Evolutionary conservation across 92 coral and sea anemone genomes (phyloP).

Genomic region (Galaxea fascicularis): DNA sequence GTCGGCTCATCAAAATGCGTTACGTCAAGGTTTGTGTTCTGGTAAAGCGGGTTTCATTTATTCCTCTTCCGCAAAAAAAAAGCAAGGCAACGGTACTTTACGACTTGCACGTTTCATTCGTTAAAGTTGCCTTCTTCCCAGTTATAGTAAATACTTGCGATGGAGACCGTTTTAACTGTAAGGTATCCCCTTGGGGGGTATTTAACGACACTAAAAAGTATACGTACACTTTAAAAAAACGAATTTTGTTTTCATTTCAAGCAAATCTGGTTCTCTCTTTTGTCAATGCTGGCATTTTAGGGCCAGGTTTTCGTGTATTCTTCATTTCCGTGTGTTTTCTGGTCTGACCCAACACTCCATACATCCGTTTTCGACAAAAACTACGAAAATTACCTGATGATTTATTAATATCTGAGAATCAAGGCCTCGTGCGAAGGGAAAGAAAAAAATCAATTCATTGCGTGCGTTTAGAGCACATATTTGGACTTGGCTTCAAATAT

Average conservation of each 20-base stretch:
- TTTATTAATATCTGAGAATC: too few relatives aligned
- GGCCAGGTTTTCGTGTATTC: background rate
- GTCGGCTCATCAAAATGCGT: background rate
- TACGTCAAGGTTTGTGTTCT: background rate
- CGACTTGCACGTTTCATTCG: background rate
- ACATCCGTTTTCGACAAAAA: too few relatives aligned
- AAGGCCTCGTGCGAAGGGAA: too few relatives aligned
- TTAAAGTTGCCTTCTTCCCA: background rate
- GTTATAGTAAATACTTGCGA: background rate
- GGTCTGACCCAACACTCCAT: background rate
- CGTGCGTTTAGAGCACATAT: too few relatives aligned
- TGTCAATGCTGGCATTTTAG: background rate
- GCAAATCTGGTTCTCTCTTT: background rate
- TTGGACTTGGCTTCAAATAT: too few relatives aligned
- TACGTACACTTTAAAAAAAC: too few relatives aligned
- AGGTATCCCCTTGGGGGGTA: background rate
- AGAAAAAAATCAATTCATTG: too few relatives aligned
- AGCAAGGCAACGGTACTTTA: background rate
- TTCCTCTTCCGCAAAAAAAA: constrained; percentile 22
- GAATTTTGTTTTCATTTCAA: background rate
- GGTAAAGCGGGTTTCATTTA: constrained; percentile 1
- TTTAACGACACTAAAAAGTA: background rate
- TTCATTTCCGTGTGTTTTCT: too few relatives aligned
- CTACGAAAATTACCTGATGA: too few relatives aligned
- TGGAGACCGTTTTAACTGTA: background rate